Base-by-base conservation (phyloP, 1,140 invertebrate species). In the Diorhabda sublineata region DNA sequence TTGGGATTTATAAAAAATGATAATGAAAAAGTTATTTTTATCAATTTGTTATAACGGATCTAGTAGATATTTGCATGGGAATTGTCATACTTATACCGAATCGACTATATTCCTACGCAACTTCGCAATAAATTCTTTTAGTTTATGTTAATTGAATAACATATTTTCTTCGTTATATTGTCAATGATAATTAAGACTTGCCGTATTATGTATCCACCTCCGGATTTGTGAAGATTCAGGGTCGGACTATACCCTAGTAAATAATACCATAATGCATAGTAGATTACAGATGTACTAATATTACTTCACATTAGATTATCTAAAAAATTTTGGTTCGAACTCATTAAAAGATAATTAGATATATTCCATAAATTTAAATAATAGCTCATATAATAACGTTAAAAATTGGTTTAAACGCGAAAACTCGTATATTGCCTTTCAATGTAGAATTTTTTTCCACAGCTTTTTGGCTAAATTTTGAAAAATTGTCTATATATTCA, bases 121-220 rank as follows among this genome's bases (percentile, higher is more conserved):
- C 42, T 60, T 68, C 52, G 64, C 72, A 65, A 71, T 74, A 74
- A 74, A 74, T 69, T 71, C 69, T 26, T 64, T 65, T 62, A 74
- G 61, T 74, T 74, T 74, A 74, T 71, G 72, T 71, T 74, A 74
- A 74, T 74, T 71, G 68, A 71, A 71, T 64, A 69, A 69, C 70
- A 74, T 71, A 73, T 73, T 69, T 74, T 66, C 68, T 62, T 62
- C 26, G 8, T 52, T 69, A 74, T 71, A 74, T 70, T 71, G 69
- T 68, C 67, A 63, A 56, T 43, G 70, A 69, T 74, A 74, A 74
- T 74, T 74, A 74, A 74, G 72, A 67, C 68, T 74, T 74, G 64
- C 45, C 63, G 47, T 57, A 26, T 64, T 56, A 64, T 64, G 45
- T 45, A 8, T 41, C 45, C n/a, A 26, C 43, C 52, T 57, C 8